These are phyloP conservation scores for Tupiocoris notatus DNA, from an alignment of 2,888 invertebrate genomes.

Conservation along the genomic window DNA sequence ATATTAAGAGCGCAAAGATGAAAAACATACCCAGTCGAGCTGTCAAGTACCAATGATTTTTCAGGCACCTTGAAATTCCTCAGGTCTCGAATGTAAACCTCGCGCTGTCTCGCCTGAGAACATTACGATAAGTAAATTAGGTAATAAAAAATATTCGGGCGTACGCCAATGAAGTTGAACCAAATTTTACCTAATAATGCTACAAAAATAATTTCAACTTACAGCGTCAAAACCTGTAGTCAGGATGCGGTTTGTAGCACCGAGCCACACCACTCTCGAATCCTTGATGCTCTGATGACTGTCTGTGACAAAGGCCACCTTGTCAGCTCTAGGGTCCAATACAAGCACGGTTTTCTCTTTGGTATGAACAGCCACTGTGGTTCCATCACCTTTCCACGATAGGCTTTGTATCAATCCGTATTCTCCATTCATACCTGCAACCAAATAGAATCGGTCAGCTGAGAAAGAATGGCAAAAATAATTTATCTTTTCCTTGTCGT, in stretches of 20 bases:
- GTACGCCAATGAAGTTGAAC: no score
- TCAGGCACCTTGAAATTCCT: slow-evolving; percentile 75
- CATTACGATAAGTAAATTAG: no score
- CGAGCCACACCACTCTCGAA: slow-evolving; percentile 87
- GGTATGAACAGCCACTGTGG: slow-evolving; percentile 77
- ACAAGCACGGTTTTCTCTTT: slow-evolving; percentile 88
- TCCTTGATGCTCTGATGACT: slow-evolving; percentile 91
- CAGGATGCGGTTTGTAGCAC: slow-evolving; percentile 76
- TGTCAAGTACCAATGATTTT: slow-evolving; percentile 77
- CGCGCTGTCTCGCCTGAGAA: slow-evolving; percentile 71
- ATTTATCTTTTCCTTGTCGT: no score
- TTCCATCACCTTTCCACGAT: slow-evolving; percentile 87
- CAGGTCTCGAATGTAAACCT: slow-evolving; percentile 84
- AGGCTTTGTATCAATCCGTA: slow-evolving; percentile 85
- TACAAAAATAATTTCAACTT: slow-evolving; percentile 49
- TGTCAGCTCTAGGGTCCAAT: slow-evolving; percentile 72
- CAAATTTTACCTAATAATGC: background rate
- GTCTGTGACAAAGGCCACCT: slow-evolving; percentile 55
- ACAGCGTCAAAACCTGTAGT: slow-evolving; percentile 87
- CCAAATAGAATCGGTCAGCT: no score
- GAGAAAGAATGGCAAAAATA: no score
- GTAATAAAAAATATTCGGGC: no score
- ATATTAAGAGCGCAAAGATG: background rate
- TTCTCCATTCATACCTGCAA: slow-evolving; percentile 72
- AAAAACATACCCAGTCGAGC: slow-evolving; percentile 70